These are phyloP conservation scores for Reinhardtius hippoglossoides DNA, from an alignment of 2,113 vertebrate species.

Conservation along the genomic window DNA sequence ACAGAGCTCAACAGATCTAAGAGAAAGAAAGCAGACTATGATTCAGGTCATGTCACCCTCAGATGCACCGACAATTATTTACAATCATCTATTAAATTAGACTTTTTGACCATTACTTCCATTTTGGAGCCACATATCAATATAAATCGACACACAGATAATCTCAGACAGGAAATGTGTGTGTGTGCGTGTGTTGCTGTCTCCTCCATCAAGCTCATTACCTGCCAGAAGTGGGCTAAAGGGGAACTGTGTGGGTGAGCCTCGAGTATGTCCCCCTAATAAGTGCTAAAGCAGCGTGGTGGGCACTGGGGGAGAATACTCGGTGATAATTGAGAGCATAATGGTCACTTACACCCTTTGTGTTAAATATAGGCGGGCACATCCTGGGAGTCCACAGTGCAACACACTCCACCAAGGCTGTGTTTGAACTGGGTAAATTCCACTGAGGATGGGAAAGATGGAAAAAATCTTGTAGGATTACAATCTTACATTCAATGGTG, in stretches of 20 bases:
- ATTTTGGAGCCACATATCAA: slow-evolving; percentile 40
- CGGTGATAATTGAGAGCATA: slow-evolving; percentile 65
- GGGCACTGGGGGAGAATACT: slow-evolving; percentile 33
- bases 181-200: neutral
- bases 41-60: neutral
- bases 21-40: neutral
- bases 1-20: neutral
- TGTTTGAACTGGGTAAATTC: neutral
- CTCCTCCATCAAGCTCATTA: slow-evolving; percentile 62
- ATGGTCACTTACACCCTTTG: slow-evolving; percentile 60
- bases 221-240: slow-evolving; percentile 47
- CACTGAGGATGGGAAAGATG: neutral
- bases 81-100: slow-evolving; percentile 11
- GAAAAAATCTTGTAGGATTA: slow-evolving; percentile 1
- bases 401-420: neutral
- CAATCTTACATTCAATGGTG: slow-evolving; percentile 6
- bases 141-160: slow-evolving; percentile 23
- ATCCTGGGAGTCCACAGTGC: slow-evolving; percentile 11
- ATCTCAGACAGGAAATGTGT: slow-evolving; percentile 19
- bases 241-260: slow-evolving; percentile 59
- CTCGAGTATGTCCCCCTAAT: slow-evolving; percentile 52
- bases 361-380: slow-evolving; percentile 50
- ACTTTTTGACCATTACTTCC: slow-evolving; percentile 10
- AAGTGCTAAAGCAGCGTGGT: slow-evolving; percentile 64
- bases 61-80: slow-evolving; percentile 26